These are phyloP conservation scores for Megaustenia siamemsis DNA, from an alignment of 2,888 invertebrate genomes.

Conservation along the genomic window DNA sequence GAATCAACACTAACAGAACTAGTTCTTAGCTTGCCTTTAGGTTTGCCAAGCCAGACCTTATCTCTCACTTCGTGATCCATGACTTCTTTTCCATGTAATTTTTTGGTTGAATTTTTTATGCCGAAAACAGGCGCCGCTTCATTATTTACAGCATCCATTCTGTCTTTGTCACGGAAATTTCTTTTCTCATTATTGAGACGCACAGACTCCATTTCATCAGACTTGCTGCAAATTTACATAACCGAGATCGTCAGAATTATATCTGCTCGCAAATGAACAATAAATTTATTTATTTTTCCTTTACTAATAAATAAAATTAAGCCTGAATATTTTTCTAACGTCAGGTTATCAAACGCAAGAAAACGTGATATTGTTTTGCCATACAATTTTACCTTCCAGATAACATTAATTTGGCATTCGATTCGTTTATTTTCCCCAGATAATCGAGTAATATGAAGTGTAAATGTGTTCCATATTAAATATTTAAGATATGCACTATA, in stretches of 20 bases:
- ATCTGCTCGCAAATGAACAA: background rate
- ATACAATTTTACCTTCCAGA: too few species aligned
- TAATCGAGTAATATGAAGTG: too few species aligned
- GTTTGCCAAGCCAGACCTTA: background rate
- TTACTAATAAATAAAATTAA: background rate
- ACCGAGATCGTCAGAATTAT: background rate
- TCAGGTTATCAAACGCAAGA: too few species aligned
- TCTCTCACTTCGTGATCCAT: background rate
- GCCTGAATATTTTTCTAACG: too few species aligned
- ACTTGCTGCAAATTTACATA: too few species aligned
- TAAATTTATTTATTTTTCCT: background rate
- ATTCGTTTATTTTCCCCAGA: too few species aligned
- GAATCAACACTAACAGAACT: slow-evolving; percentile 2
- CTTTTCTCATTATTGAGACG: background rate
- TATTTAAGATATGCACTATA: too few species aligned
- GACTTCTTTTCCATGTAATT: background rate
- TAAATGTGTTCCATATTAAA: too few species aligned
- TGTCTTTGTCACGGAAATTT: background rate
- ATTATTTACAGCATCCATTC: background rate
- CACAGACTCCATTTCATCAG: background rate
- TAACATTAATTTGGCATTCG: too few species aligned
- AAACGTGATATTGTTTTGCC: too few species aligned
- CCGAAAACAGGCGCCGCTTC: background rate
- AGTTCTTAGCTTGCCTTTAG: slow-evolving; percentile 4
- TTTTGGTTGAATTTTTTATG: background rate